Evolutionary conservation across 1,140 invertebrate species (phyloP).

Genomic region (Aphelenchoides fujianensis): DNA sequence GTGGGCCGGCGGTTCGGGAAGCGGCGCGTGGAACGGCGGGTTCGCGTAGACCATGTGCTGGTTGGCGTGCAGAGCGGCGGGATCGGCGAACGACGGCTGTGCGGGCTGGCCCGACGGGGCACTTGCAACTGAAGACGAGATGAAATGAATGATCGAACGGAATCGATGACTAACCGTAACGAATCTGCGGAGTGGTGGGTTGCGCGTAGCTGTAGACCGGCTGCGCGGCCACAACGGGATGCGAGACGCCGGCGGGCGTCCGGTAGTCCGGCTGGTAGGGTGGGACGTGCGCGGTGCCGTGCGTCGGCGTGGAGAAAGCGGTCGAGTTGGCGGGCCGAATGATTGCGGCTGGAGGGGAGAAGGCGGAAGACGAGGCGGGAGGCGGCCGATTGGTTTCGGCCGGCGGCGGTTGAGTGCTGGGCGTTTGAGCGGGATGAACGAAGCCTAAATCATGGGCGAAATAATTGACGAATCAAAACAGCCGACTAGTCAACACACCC

Average conservation of each 20-base stretch:
- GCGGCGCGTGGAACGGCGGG: neutral
- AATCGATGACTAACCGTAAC: neutral
- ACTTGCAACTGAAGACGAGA: neutral
- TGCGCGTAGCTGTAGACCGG: neutral
- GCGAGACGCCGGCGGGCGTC: neutral
- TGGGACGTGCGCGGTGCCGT: neutral
- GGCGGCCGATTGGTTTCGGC: neutral
- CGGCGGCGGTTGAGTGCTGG: neutral
- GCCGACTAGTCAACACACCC: neutral
- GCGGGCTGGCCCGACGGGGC: neutral
- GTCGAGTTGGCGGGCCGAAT: neutral
- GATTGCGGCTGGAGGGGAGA: neutral
- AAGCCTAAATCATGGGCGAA: slow-evolving; percentile 2
- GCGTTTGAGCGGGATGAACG: neutral
- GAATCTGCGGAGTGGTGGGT: neutral
- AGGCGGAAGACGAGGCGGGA: too few relatives aligned
- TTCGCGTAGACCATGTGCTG: neutral
- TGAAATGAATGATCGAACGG: neutral
- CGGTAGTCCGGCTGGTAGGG: neutral
- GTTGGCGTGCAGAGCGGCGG: too few relatives aligned
- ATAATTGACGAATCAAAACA: neutral
- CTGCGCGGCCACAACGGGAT: too few relatives aligned
- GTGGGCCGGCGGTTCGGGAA: neutral
- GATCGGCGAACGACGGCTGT: neutral
- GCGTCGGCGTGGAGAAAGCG: neutral